A percentile compares a stretch with the other conserved stretches of the same genome.
Conservation (phyloP, 2,888 invertebrate genomes). For the Philereme transversata region DNA sequence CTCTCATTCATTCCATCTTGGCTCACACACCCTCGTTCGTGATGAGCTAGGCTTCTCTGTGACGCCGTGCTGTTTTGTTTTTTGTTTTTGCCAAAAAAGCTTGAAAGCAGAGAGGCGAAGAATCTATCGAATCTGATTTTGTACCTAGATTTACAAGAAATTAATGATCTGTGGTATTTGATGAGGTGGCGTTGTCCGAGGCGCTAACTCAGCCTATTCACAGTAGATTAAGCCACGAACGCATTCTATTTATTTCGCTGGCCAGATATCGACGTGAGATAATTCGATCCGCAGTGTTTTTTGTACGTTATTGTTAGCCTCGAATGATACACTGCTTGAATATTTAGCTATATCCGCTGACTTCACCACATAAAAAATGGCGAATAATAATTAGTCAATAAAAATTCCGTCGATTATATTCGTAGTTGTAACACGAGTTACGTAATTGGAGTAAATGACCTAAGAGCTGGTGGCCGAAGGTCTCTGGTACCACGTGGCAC, state of each 20-base stretch:
- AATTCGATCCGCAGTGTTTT: constrained; percentile 66
- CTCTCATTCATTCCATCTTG: no score
- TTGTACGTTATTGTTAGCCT: constrained; percentile 79
- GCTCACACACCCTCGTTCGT: no score
- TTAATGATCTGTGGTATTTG: no score
- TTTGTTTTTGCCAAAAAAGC: no score
- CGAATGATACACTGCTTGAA: constrained; percentile 82
- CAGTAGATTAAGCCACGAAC: no score
- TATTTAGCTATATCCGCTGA: constrained; percentile 84
- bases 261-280: constrained; percentile 71
- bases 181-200: no score
- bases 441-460: constrained; percentile 83
- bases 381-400: constrained; percentile 84
- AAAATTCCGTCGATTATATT: constrained; percentile 82
- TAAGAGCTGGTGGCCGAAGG: constrained; percentile 74
- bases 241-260: constrained; percentile 14
- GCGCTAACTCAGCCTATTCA: no score
- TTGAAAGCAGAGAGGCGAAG: no score
- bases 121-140: no score
- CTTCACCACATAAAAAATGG: constrained; percentile 81
- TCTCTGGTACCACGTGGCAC: constrained; percentile 65
- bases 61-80: no score
- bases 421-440: constrained; percentile 78
- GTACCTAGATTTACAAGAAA: no score
- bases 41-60: no score